Base-by-base conservation (phyloP, 37 sponge, comb jelly and placozoan species). In the Chondrosia reniformis region DNA sequence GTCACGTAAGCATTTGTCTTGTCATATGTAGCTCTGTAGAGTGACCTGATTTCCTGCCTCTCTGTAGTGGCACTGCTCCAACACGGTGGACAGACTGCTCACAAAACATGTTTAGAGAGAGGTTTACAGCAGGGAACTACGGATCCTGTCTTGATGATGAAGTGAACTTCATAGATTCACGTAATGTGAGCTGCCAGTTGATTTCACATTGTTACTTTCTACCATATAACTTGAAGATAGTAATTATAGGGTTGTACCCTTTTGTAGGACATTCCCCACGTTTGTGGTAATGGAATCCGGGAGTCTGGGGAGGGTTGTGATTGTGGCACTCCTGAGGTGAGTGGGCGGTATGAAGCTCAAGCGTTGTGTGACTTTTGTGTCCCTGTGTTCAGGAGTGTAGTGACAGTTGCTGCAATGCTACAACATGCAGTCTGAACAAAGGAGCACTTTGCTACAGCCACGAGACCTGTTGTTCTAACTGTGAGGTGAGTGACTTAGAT, bases 321-420 rank as follows among this genome's bases (percentile, higher is more conserved):
- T 75, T 92, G 93, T 67, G 93, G 93, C 36, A 69, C 62, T 74
- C 17, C 65, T 21, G 73, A 76, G 74, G 92, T 86, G 21, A 72
- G 81, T 33, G 25, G n/a, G n/a, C n/a, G n/a, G n/a, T n/a, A n/a
- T n/a, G n/a, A n/a, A n/a, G n/a, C n/a, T n/a, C n/a, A n/a, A n/a
- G n/a, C n/a, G n/a, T n/a, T n/a, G n/a, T n/a, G n/a, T n/a, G n/a
- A n/a, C n/a, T n/a, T n/a, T n/a, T n/a, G 17, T 55, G 6, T 55
- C 24, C 19, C 19, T 74, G 40, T 28, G 0, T 75, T 28, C 52
- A 92, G 89, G 76, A 78, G 61, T 92, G 93, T 72, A 37, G 22
- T 61, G 87, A 92, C 71, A 81, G 86, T 0, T 92, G 93, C 78
- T 92, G 93, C 69, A 88, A 92, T 92, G 86, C 89, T 36, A 88